phyloP scores from a whole-genome alignment of 2,888 invertebrate genomes.

The Campoplex nolae region DNA sequence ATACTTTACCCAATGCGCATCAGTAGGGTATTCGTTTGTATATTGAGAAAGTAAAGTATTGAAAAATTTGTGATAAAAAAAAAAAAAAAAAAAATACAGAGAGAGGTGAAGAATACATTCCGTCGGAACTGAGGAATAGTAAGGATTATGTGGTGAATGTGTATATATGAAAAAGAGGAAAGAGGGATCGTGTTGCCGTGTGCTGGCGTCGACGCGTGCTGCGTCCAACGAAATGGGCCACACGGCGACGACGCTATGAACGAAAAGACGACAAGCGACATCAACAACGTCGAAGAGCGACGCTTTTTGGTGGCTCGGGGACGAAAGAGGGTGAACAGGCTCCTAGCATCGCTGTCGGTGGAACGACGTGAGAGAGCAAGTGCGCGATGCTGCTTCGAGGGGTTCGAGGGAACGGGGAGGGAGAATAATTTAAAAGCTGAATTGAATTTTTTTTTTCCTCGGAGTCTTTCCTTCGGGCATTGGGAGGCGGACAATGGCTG shows the following conservation, averaged over 20 bases:
- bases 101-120: slow-evolving; percentile 4
- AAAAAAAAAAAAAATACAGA: not conserved
- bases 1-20: not conserved
- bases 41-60: not conserved
- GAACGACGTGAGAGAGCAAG: slow-evolving; percentile 49
- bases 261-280: slow-evolving; percentile 76
- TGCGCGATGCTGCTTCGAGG: slow-evolving; percentile 63
- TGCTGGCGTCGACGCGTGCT: slow-evolving; percentile 70
- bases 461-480: slow-evolving; percentile 84
- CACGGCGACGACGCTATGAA: slow-evolving; percentile 73
- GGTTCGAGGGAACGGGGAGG: slow-evolving; percentile 72
- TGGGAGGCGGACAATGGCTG: slow-evolving; percentile 84
- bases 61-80: not conserved
- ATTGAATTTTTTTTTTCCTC: slow-evolving; percentile 84
- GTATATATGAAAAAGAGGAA: slow-evolving; percentile 5
- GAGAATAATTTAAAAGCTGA: slow-evolving; percentile 85
- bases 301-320: slow-evolving; percentile 55
- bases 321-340: slow-evolving; percentile 21
- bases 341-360: slow-evolving; percentile 41
- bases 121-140: slow-evolving; percentile 49
- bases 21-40: not conserved
- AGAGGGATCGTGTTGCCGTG: slow-evolving; percentile 61
- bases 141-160: slow-evolving; percentile 50
- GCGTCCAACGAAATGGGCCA: slow-evolving; percentile 72
- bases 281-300: slow-evolving; percentile 73